Evolutionary conservation across 2,888 invertebrate species (phyloP), one percentile per base, ranked within the genome.

Genomic region (Ophion ventricosus): DNA sequence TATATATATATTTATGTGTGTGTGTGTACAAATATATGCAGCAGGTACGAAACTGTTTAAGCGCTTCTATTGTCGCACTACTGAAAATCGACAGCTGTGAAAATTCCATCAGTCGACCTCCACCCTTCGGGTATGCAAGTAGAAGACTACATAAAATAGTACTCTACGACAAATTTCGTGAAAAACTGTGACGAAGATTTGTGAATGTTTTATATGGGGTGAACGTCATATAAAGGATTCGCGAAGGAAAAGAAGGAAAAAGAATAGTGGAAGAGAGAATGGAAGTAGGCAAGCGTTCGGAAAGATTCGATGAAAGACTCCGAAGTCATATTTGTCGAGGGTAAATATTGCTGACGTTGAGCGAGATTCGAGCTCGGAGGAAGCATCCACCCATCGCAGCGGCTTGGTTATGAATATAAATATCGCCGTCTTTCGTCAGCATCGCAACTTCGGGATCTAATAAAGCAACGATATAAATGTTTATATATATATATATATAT

Each of bases 361-460:
- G 76, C 75, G 85, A 66, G 64, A 40, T 14, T 29, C 64, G 11
- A 57, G 59, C 59, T 26, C 17, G 40, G 82, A 81, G 80, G 76
- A 80, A 82, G 72, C 74, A 72, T 81, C 63, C 72, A 2, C 61
- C 74, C 17, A 26, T 17, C 29, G 26, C 23, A 29, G 26, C 78
- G 76, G 84, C 88, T 88, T 86, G 85, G 86, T 89, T 89, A 89
- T 90, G 87, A 89, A 90, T 89, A 88, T 89, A 88, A 90, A 90
- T 88, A 87, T 87, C 87, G 79, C 67, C 70, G 63, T 79, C 78
- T 49, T 61, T 66, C 57, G 54, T 87, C 64, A 76, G 29, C 73
- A 64, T 70, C 59, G 75, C 43, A 29, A 43, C 49, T 79, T 79
- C 79, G 56, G 40, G 72, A 75, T 82, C 84, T 79, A 84, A 84